phyloP scores from a whole-genome alignment of 2,113 vertebrate genomes.

The Megalops atlanticus region DNA sequence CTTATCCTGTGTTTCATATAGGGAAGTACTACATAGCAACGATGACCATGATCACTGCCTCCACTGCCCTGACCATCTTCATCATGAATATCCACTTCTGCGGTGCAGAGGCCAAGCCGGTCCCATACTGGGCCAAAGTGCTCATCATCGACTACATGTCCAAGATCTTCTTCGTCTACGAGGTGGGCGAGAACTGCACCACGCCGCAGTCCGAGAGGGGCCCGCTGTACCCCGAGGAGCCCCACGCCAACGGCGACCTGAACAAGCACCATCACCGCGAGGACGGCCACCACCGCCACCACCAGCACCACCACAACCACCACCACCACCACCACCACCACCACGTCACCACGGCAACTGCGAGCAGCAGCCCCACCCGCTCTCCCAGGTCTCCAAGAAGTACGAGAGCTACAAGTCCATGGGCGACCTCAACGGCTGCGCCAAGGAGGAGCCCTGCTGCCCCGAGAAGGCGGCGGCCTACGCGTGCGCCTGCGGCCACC shows the following conservation, averaged over 20 bases:
- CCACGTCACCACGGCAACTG: constrained; percentile 54
- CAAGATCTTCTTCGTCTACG: constrained; percentile 91
- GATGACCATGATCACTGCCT: constrained; percentile 97
- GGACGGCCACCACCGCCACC: constrained; percentile 10
- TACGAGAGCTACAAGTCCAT: constrained; percentile 57
- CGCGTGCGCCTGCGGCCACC: constrained; percentile 70
- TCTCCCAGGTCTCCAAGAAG: constrained; percentile 34
- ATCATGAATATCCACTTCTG: constrained; percentile 99
- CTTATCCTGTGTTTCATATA: constrained; percentile 56
- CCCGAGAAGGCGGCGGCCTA: constrained; percentile 30
- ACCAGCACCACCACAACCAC: constrained; percentile 31
- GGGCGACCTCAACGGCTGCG: constrained; percentile 60
- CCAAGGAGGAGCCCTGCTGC: constrained; percentile 42
- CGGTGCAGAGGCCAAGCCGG: constrained; percentile 90
- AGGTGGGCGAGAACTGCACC: constrained; percentile 93
- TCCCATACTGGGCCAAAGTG: constrained; percentile 91
- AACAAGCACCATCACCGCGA: constrained; percentile 24
- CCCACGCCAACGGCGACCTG: not conserved
- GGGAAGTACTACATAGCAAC: constrained; percentile 98
- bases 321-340: constrained; percentile 25
- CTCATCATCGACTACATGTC: constrained; percentile 96
- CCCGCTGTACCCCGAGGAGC: constrained; percentile 35
- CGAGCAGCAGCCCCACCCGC: constrained; percentile 43
- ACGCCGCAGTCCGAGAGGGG: constrained; percentile 45
- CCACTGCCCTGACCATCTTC: constrained; percentile 93